Percentiles rank a stretch among this genome's conserved stretches.
Conservation (phyloP, 2,888 invertebrate genomes). For the Hyles lineata region DNA sequence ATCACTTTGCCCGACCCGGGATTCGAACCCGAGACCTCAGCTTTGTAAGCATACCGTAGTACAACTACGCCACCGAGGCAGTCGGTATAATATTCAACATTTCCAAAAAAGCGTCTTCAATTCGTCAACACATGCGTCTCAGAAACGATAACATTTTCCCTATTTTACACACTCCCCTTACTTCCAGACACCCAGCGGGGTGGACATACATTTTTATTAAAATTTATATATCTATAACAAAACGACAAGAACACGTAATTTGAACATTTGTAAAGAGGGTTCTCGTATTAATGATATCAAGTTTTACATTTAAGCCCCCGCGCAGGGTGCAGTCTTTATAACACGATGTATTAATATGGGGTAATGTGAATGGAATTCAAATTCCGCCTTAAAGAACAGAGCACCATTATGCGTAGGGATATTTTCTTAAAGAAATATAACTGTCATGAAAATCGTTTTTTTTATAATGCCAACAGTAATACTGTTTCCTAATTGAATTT, state of each 20-base stretch:
- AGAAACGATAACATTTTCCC: neutral
- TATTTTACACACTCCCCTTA: neutral
- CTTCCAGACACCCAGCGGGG: neutral
- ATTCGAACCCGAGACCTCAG: too few species aligned
- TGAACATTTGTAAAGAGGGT: slow-evolving; percentile 56
- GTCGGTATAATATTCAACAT: too few species aligned
- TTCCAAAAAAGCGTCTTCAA: too few species aligned
- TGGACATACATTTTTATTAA: slow-evolving; percentile 47
- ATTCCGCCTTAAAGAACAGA: neutral
- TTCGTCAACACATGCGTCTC: neutral
- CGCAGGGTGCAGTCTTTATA: slow-evolving; percentile 41
- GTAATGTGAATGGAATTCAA: neutral
- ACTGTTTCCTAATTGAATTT: too few species aligned
- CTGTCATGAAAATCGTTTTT: too few species aligned
- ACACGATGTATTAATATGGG: slow-evolving; percentile 22
- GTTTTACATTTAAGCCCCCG: slow-evolving; percentile 50
- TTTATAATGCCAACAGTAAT: too few species aligned
- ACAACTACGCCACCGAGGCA: too few species aligned
- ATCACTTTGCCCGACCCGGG: too few species aligned
- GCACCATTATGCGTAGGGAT: too few species aligned
- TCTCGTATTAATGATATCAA: slow-evolving; percentile 50
- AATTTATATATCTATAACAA: slow-evolving; percentile 50
- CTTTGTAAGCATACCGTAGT: too few species aligned
- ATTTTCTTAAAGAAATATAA: too few species aligned
- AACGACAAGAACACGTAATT: slow-evolving; percentile 46